Percentiles rank a stretch among this genome's conserved stretches.
These are phyloP conservation scores for Neogale vison DNA, from an alignment of 2,113 vertebrate genomes.

Conservation along the genomic window DNA sequence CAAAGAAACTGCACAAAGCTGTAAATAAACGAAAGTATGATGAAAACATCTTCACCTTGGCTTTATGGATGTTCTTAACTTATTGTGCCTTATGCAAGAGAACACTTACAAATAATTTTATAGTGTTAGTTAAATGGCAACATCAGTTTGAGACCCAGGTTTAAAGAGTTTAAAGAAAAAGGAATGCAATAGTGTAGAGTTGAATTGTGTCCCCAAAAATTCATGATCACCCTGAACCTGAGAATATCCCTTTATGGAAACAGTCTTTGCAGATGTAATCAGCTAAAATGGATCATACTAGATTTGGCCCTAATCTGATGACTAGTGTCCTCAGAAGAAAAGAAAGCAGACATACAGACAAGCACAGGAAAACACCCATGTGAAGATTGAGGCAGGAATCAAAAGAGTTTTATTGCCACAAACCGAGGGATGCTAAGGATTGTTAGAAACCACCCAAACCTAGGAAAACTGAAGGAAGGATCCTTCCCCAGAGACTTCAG, in stretches of 20 bases:
- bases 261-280: not conserved
- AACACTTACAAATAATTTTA: not conserved
- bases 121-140: not conserved
- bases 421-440: not conserved
- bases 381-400: not conserved
- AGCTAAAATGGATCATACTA: not conserved
- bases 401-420: not conserved
- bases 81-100: not conserved
- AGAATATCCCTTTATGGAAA: not conserved
- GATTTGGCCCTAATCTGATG: not conserved
- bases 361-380: not conserved
- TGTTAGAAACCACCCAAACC: not conserved
- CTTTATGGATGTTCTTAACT: not conserved
- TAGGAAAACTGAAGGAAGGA: not conserved
- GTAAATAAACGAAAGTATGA: not conserved
- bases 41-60: not conserved
- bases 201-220: not conserved
- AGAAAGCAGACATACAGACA: not conserved
- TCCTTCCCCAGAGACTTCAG: not conserved
- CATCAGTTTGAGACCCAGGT: not conserved
- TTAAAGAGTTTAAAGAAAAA: not conserved
- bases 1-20: not conserved
- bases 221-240: not conserved
- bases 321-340: not conserved
- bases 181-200: not conserved